Percentiles rank a stretch among this genome's conserved stretches.
These are phyloP conservation scores for Stictonetta naevosa DNA, from an alignment of 2,113 vertebrate species.

Conservation along the genomic window DNA sequence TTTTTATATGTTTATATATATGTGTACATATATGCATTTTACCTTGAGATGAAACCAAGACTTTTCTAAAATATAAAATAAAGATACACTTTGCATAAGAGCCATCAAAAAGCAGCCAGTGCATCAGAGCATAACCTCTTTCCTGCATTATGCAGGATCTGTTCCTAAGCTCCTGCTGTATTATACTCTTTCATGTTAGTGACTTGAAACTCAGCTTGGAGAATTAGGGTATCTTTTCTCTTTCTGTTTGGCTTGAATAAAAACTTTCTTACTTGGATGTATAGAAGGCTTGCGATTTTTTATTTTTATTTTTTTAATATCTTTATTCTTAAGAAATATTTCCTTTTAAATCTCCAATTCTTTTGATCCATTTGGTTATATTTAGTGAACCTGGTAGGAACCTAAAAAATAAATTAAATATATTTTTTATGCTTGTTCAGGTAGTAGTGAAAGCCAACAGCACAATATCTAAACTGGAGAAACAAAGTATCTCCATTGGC, in stretches of 20 bases:
- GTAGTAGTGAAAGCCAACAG: not conserved
- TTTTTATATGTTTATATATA: not conserved
- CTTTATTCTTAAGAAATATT: not conserved
- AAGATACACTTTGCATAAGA: not conserved
- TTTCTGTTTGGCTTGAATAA: not conserved
- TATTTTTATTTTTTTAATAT: rapidly evolving
- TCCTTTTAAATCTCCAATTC: not conserved
- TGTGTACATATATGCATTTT: not conserved
- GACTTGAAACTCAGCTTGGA: not conserved
- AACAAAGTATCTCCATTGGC: not conserved
- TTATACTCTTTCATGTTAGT: not conserved
- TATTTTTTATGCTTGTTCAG: not conserved
- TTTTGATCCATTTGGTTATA: not conserved
- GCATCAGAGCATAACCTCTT: not conserved
- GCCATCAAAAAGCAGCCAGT: not conserved
- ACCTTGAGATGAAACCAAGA: not conserved
- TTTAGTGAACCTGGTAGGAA: not conserved
- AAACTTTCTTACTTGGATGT: not conserved
- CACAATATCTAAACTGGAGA: not conserved
- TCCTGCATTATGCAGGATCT: not conserved
- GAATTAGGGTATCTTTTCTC: not conserved
- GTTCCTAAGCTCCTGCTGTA: not conserved
- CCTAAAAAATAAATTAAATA: not conserved
- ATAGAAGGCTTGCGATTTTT: not conserved
- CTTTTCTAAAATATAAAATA: not conserved